phyloP scores from a whole-genome alignment of 2,797 vertebrate species.

The Coregonus suidteri region DNA sequence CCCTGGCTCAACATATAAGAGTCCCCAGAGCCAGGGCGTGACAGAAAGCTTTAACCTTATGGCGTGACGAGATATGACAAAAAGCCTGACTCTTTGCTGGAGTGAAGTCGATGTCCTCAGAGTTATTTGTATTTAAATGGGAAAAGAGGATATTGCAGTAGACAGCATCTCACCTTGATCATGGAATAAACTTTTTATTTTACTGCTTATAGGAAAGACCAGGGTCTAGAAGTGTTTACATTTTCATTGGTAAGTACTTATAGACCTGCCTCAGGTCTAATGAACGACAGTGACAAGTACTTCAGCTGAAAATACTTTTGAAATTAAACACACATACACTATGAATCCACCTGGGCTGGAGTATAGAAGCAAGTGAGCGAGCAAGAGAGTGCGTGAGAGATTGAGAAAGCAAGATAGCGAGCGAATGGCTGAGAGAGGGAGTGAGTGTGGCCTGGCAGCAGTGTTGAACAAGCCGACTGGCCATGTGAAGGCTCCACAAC shows the following conservation, averaged over 20 bases:
- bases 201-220: slow-evolving; percentile 40
- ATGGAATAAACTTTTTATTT: slow-evolving; percentile 39
- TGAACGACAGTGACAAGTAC: background rate
- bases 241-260: background rate
- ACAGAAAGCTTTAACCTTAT: slow-evolving; percentile 55
- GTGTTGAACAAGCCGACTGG: slow-evolving; percentile 12
- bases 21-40: no score
- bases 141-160: slow-evolving; percentile 64
- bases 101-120: slow-evolving; percentile 57
- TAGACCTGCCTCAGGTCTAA: background rate
- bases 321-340: background rate
- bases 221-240: slow-evolving; percentile 11
- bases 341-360: background rate
- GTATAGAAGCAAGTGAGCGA: background rate
- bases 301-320: background rate
- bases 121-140: slow-evolving; percentile 83
- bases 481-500: background rate
- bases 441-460: slow-evolving; percentile 1
- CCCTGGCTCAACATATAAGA: no score
- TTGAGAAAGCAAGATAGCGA: background rate
- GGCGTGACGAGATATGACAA: slow-evolving; percentile 67
- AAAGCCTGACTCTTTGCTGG: slow-evolving; percentile 50
- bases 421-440: slow-evolving; percentile 5
- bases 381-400: slow-evolving; percentile 11
- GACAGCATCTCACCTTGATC: slow-evolving; percentile 64